Conservation (phyloP, 2,888 invertebrate genomes). For the Lutraria lutraria region DNA sequence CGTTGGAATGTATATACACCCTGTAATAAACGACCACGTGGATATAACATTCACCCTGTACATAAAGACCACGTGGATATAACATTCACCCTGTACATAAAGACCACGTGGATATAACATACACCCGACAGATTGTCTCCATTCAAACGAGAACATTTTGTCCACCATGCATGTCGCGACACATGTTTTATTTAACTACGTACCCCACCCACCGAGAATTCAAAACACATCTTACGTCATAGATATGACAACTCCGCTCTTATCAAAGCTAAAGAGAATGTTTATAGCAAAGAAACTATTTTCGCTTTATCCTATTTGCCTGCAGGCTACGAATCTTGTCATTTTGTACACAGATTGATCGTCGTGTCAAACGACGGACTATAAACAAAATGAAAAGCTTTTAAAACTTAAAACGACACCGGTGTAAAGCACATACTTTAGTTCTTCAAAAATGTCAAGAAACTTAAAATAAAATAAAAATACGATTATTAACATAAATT, state of each 20-base stretch:
- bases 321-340: constrained; percentile 28
- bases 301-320: constrained; percentile 25
- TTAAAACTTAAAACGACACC: constrained; percentile 30
- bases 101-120: not conserved
- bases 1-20: too few relatives aligned
- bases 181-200: not conserved
- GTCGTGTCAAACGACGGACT: constrained; percentile 7
- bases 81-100: not conserved
- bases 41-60: not conserved
- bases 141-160: not conserved
- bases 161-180: not conserved
- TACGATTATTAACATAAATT: not conserved
- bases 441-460: constrained; percentile 2
- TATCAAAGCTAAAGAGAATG: not conserved
- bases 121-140: not conserved
- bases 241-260: not conserved
- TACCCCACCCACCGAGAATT: constrained; percentile 1
- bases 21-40: too few relatives aligned
- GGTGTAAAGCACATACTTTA: not conserved
- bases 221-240: not conserved
- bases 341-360: constrained; percentile 8
- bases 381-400: constrained; percentile 24
- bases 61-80: not conserved
- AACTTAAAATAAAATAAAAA: not conserved
- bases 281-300: constrained; percentile 37